These are phyloP conservation scores for human (Homo sapiens) DNA, from an alignment of 2,113 vertebrate species.

Conservation along the genomic window GRCh38 chr3:55374001-55374500, in stretches of 20 bases:
- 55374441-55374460: background rate
- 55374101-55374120: background rate
- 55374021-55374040: background rate
- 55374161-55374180: background rate
- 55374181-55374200: background rate
- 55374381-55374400: background rate
- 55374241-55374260: background rate
- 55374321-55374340: background rate
- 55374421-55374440: too few species aligned
- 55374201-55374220: background rate
- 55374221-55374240: background rate
- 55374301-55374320: background rate
- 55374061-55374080: background rate
- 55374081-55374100: background rate
- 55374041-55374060: background rate
- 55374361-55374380: too few species aligned
- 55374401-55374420: background rate
- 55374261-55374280: background rate
- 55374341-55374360: background rate
- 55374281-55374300: background rate
- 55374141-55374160: too few species aligned
- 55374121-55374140: background rate
- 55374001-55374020: background rate
- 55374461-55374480: background rate
- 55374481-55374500: background rate